These are phyloP conservation scores for Megaleporinus macrocephalus DNA, from an alignment of 2,113 vertebrate genomes.

Conservation along the genomic window DNA sequence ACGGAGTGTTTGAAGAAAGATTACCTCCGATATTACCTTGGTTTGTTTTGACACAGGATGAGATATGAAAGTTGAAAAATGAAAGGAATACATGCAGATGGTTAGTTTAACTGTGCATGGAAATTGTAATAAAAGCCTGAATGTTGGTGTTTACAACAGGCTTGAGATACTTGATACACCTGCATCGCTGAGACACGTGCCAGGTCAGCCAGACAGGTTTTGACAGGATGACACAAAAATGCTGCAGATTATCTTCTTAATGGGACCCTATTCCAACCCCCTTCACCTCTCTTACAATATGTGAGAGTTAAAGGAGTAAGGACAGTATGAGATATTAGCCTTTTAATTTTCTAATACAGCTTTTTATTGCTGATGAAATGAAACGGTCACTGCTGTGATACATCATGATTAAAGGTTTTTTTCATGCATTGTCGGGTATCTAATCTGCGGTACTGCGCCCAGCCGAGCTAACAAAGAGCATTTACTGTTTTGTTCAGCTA, in stretches of 20 bases:
- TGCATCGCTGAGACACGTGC: not conserved
- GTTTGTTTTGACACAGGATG: conserved; percentile 3
- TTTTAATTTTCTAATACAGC: not conserved
- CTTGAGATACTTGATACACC: not conserved
- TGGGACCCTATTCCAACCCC: not conserved
- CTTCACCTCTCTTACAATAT: not conserved
- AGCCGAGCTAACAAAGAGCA: conserved; percentile 55
- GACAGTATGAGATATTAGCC: not conserved
- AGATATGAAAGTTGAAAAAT: not conserved
- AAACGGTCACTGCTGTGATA: not conserved
- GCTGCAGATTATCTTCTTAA: not conserved
- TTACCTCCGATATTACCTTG: not conserved
- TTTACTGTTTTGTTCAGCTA: conserved; percentile 62
- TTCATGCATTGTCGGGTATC: conserved; percentile 53
- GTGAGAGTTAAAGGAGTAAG: not conserved
- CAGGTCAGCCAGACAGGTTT: not conserved
- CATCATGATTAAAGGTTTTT: not conserved
- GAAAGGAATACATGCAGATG: not conserved
- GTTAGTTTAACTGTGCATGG: not conserved
- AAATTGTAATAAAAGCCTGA: not conserved
- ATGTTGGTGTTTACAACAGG: not conserved
- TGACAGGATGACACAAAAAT: not conserved
- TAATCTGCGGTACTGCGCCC: conserved; percentile 30
- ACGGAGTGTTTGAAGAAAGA: conserved; percentile 11
- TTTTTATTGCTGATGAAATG: not conserved